Percentiles rank a stretch among this genome's conserved stretches.
Conservation (phyloP, 1,140 invertebrate genomes). For the Frieseomelitta varia region DNA sequence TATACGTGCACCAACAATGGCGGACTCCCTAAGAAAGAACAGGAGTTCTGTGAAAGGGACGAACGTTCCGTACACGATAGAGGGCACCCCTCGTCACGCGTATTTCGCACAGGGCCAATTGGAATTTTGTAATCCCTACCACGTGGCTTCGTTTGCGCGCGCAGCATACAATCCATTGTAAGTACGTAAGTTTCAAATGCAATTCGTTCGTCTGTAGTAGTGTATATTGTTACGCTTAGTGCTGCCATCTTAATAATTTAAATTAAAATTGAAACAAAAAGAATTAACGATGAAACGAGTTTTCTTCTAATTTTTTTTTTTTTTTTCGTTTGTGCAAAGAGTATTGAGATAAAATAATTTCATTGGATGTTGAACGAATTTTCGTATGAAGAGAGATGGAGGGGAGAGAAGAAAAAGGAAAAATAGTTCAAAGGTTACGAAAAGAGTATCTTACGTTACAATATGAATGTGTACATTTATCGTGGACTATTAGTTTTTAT, state of each 20-base stretch:
- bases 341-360: neutral
- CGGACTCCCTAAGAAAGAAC: slow-evolving; percentile 87
- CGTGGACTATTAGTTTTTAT: neutral
- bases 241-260: slow-evolving; percentile 10
- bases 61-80: slow-evolving; percentile 48
- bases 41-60: slow-evolving; percentile 56
- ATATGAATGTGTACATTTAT: slow-evolving; percentile 12
- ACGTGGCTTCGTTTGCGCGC: slow-evolving; percentile 20
- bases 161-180: slow-evolving; percentile 31
- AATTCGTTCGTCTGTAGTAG: neutral
- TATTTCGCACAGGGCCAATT: slow-evolving; percentile 42
- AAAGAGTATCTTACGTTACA: neutral
- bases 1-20: slow-evolving; percentile 92
- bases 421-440: slow-evolving; percentile 10
- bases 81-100: slow-evolving; percentile 55
- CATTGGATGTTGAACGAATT: neutral
- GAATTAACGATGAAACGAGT: neutral
- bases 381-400: neutral
- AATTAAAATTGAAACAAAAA: neutral
- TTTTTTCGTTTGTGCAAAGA: neutral
- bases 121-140: slow-evolving; percentile 34
- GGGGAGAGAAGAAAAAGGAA: neutral
- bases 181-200: neutral
- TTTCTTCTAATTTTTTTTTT: neutral
- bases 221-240: neutral